Evolutionary conservation across 2,888 invertebrate species (phyloP), one percentile per base, ranked within the genome.

Genomic region (Biston stratarius): DNA sequence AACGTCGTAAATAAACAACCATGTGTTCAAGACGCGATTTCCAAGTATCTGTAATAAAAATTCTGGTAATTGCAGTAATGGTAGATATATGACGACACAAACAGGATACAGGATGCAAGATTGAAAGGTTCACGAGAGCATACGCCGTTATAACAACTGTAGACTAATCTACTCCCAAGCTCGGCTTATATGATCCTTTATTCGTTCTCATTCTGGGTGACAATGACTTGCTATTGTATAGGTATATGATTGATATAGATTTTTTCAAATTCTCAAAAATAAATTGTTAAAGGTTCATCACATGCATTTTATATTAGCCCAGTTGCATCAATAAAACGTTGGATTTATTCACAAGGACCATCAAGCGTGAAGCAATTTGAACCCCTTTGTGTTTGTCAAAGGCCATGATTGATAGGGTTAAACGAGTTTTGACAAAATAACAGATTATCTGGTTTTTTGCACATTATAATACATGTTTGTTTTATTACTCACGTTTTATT

Each of bases 401-500:
- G 15, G 10, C 15, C 15, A 15, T 47, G 47, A 47, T 47, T 47
- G 47, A 47, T 47, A 44, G 47, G 47, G 47, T 47, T 47, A 24
- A 47, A 47, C 47, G 47, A 47, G 47, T 47, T 47, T 47, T 8
- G 15, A 10, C 9, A 44, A 47, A 47, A 24, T 47, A 7, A 47
- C 24, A 14, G 15, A 47, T 47, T 10, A 47, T 10, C 10, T 47
- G 8, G 5, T 47, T 47, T 47, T 15, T 15, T 47, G 45, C 14
- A 45, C 3, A 24, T 24, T 24, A 24, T 3, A 24, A 24, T 24
- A 3, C 24, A 24, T 24, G 1, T 24, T 24, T 24, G 24, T 24
- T 24, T 24, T 24, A 24, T 24, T 24, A 24, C 24, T 24, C 24
- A 24, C 1, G 24, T 24, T 24, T 24, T 24, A 24, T 24, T 24